Evolutionary conservation across 2,888 invertebrate genomes (phyloP), one percentile per base, ranked within the genome.

Genomic region (Ramazzottius varieornatus): DNA sequence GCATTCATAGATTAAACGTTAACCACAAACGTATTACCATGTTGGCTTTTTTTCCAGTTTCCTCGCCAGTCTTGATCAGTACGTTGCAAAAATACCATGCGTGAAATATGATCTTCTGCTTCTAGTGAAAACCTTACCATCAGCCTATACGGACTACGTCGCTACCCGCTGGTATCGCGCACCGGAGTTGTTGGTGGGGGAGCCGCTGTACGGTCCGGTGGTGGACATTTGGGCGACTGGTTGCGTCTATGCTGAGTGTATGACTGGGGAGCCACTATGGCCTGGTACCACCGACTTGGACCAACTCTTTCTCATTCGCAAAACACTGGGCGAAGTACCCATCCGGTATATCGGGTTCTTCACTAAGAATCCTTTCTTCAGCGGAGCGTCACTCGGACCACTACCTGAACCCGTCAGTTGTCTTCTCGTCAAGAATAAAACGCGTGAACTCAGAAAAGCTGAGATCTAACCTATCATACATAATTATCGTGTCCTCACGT

Each of bases 201-300:
- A 98, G 77, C 92, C 92, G 20, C 76, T 78, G 68, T 81, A 81
- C 70, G 81, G 81, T 0, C 29, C 54, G 4, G n/a, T 90, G 0
- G 92, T 98, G 0, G 98, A 98, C 76, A 88, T 98, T 1, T 98
- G 96, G 96, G 98, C 96, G 65, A 89, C 96, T 70, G 96, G 80
- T 13, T 80, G 80, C 72, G 80, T 81, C 4, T 77, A 78, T 68
- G 78, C 78, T 16, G 80, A 80, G 70, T 71, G 80, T 67, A 71
- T 78, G 70, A 77, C 75, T 65, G 89, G 91, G 24, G 91, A 92
- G 76, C 91, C 93, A 1, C 74, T 94, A 33, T 98, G 96, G 96
- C 96, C 98, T 0, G 98, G 98, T 46, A 88, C 93, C 76, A 94
- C 94, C 34, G 98, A 98, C 77, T 87, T 98, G 32, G 98, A 98